Percentiles rank a stretch among this genome's conserved stretches.
Evolutionary conservation across 2,888 invertebrate genomes (phyloP).

Genomic region (Euclidia mi): DNA sequence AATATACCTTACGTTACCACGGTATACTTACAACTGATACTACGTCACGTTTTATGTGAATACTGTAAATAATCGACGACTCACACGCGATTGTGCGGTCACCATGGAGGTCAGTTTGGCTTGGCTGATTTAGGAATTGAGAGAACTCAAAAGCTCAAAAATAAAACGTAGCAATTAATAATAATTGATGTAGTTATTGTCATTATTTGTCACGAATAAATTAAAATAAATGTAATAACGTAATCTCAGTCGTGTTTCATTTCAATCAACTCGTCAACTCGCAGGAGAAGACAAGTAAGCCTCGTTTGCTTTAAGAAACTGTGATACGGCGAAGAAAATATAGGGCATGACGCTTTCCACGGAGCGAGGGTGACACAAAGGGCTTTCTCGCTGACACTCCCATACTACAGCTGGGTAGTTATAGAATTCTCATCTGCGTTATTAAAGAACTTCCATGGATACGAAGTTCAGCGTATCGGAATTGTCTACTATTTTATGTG

Average conservation of each 20-base stretch:
- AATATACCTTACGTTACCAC: conserved; percentile 33
- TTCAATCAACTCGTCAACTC: conserved; percentile 41
- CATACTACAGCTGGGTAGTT: conserved; percentile 54
- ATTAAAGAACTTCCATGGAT: conserved; percentile 64
- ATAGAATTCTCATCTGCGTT: conserved; percentile 65
- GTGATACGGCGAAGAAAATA: conserved; percentile 64
- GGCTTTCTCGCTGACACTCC: conserved; percentile 73
- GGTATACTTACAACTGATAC: conserved; percentile 44
- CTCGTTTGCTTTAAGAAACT: conserved; percentile 46
- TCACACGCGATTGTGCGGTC: conserved; percentile 63
- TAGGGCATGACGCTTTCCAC: conserved; percentile 75
- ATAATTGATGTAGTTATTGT: conserved; percentile 77
- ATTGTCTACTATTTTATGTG: conserved; percentile 2
- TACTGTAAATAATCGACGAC: conserved; percentile 67
- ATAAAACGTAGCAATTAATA: conserved; percentile 77
- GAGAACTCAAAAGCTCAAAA: conserved; percentile 86
- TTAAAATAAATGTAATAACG: conserved; percentile 81
- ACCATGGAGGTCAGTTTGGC: conserved; percentile 68
- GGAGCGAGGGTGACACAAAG: conserved; percentile 80
- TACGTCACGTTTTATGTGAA: conserved; percentile 55
- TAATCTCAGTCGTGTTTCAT: conserved; percentile 57
- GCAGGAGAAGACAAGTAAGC: conserved; percentile 23
- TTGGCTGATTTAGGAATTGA: conserved; percentile 88
- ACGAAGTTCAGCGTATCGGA: conserved; percentile 30
- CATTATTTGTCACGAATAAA: conserved; percentile 86